Percentiles rank a stretch among this genome's conserved stretches.
These are phyloP conservation scores for Amphiprion clarkii DNA, from an alignment of 2,797 vertebrate species.

Conservation along the genomic window DNA sequence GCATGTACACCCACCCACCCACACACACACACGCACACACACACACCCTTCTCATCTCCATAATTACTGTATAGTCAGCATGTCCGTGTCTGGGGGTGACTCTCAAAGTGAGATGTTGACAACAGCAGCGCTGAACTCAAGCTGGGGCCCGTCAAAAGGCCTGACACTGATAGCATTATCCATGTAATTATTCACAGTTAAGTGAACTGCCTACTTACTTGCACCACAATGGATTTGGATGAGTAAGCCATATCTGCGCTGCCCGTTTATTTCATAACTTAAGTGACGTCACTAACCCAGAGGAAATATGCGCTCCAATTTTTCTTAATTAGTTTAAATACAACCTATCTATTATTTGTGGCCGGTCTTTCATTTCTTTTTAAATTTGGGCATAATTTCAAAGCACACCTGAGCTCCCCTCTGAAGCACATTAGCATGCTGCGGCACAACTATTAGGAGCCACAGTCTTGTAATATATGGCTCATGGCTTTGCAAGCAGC, in stretches of 20 bases:
- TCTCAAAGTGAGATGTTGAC: conserved; percentile 83
- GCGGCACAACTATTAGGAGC: conserved; percentile 44
- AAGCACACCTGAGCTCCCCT: conserved; percentile 56
- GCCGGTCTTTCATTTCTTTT: conserved; percentile 37
- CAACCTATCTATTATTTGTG: conserved; percentile 44
- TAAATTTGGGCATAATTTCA: conserved; percentile 44
- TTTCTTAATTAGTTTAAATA: conserved; percentile 55
- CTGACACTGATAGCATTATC: conserved; percentile 83
- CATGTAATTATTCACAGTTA: conserved; percentile 81
- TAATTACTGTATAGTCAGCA: conserved; percentile 83
- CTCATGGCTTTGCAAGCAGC: conserved; percentile 43
- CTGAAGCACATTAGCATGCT: conserved; percentile 56
- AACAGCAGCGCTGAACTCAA: conserved; percentile 74
- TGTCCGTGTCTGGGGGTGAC: conserved; percentile 76
- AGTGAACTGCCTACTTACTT: conserved; percentile 78
- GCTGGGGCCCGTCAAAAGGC: conserved; percentile 80
- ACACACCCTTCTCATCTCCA: conserved; percentile 74
- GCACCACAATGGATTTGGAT: conserved; percentile 71
- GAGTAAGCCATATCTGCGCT: conserved; percentile 51
- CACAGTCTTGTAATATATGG: conserved; percentile 54
- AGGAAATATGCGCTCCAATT: conserved; percentile 33
- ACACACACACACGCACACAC: conserved; percentile 15
- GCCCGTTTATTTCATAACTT: conserved; percentile 47
- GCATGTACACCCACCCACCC: conserved; percentile 23
- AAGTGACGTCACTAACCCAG: conserved; percentile 34